Percentiles rank a stretch among this genome's conserved stretches.
Conservation (phyloP, 2,888 invertebrate species). For the Spicauda simplicius region DNA sequence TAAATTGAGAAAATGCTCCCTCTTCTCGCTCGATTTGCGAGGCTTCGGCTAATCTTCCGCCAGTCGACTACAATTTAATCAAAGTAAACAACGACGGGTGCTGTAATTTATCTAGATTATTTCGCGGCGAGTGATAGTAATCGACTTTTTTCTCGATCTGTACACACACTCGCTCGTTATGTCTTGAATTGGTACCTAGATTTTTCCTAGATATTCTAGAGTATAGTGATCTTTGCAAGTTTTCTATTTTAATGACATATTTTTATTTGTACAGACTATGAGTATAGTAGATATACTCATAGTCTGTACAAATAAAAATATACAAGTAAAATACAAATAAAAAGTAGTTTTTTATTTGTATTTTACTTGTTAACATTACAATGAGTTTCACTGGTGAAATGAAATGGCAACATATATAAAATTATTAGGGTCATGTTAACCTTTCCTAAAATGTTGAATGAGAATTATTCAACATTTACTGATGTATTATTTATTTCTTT, state of each 20-base stretch:
- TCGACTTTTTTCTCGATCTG: conserved; percentile 77
- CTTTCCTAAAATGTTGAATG: no score
- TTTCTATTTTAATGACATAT: not conserved
- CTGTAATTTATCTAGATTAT: conserved; percentile 84
- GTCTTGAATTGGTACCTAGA: conserved; percentile 62
- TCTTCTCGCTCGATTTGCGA: conserved; percentile 79
- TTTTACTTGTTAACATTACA: no score
- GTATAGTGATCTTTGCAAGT: not conserved
- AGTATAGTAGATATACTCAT: no score
- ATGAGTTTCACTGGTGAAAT: no score
- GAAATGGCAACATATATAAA: no score
- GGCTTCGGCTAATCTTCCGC: conserved; percentile 81
- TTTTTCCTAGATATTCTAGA: conserved; percentile 45
- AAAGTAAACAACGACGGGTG: conserved; percentile 80
- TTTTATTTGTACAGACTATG: no score
- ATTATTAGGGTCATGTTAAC: no score
- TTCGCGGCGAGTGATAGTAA: conserved; percentile 80
- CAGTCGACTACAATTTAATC: conserved; percentile 85
- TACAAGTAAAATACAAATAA: no score
- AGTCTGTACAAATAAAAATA: no score
- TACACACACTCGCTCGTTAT: conserved; percentile 61
- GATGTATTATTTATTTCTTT: no score
- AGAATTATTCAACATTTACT: no score
- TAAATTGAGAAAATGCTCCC: conserved; percentile 76
- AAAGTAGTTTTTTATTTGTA: no score